Base-by-base conservation (phyloP, 2,113 vertebrate species). In the Mirounga angustirostris region DNA sequence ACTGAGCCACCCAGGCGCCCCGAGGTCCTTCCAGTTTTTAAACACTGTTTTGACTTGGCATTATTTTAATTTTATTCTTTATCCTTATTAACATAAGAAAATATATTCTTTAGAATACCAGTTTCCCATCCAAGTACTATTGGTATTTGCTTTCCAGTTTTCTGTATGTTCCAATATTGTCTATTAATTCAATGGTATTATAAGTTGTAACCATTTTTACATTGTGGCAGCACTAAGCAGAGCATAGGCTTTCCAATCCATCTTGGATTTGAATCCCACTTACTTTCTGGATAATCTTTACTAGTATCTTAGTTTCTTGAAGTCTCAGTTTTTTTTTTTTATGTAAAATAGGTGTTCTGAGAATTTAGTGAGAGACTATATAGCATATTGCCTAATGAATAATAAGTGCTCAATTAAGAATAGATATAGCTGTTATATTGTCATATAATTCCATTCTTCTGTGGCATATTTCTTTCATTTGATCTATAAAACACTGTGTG, bases 21-120 rank as follows among this genome's bases (percentile, higher is more conserved):
- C 11, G 10, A 40, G 36, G 36, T 40, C 36, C 36, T 40, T 40
- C 36, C 2, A 40, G 9, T 54, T 92, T 86, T 78, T 90, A 52
- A 52, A 21, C 33, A 15, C 24, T 33, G 61, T 18, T 56, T 89
- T 61, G 30, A 87, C 19, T 61, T 58, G 46, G 26, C 40, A 58
- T 65, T 67, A 52, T 78, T 89, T 95, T 87, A 79, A 46, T 43
- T 95, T 36, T 95, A 43, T 92, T 82, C 52, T 92, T 82, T 76
- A 65, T 76, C 2, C 1, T 94, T 83, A 76, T 40, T 76, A 73
- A 36, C 18, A 46, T 65, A 52, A 36, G 22, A 52, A 36, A 71
- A 84, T 95, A 52, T 78, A 21, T 69, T 59, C 36, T 79, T 85
- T 50, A 79, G 40, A 86, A 91, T 59, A 71, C 30, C 59, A 69